A percentile compares a stretch with the other conserved stretches of the same genome.
Conservation (phyloP, 2,797 vertebrate species). For the Poecile montanus region DNA sequence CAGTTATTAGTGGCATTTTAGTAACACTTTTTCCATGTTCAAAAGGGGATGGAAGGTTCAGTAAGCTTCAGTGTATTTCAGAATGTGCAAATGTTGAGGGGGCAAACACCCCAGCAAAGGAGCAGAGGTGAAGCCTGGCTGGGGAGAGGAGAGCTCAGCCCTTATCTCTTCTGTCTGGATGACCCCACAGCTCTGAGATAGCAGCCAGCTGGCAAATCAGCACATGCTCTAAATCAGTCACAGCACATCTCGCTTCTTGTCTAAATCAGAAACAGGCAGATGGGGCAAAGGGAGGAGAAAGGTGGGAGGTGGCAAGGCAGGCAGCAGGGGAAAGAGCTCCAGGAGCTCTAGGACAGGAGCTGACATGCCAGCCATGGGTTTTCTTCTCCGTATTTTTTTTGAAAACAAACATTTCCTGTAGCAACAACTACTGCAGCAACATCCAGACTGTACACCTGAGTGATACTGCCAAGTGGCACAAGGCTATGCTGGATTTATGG, state of each 20-base stretch:
- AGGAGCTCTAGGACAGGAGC: not conserved
- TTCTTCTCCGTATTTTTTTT: fast-evolving
- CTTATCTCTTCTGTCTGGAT: not conserved
- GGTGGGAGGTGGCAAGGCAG: not conserved
- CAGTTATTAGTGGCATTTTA: not conserved
- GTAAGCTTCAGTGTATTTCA: fast-evolving
- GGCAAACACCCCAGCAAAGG: not conserved
- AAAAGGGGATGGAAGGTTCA: not conserved
- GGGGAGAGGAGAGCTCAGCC: not conserved
- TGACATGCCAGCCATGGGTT: not conserved
- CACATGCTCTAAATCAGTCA: constrained; percentile 32
- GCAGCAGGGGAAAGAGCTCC: not conserved
- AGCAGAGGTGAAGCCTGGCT: not conserved
- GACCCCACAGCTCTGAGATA: not conserved
- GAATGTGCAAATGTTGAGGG: not conserved
- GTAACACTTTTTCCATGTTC: not conserved
- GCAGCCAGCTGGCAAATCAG: constrained; percentile 39
- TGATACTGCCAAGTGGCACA: not conserved
- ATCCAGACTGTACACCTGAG: not conserved
- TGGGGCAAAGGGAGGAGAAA: not conserved
- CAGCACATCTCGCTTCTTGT: not conserved
- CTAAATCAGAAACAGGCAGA: not conserved
- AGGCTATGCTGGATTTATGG: not conserved
- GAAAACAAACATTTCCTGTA: not conserved
- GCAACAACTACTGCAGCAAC: not conserved